Conservation (phyloP, 2,888 invertebrate species). For the Oxycera nigricornis region DNA sequence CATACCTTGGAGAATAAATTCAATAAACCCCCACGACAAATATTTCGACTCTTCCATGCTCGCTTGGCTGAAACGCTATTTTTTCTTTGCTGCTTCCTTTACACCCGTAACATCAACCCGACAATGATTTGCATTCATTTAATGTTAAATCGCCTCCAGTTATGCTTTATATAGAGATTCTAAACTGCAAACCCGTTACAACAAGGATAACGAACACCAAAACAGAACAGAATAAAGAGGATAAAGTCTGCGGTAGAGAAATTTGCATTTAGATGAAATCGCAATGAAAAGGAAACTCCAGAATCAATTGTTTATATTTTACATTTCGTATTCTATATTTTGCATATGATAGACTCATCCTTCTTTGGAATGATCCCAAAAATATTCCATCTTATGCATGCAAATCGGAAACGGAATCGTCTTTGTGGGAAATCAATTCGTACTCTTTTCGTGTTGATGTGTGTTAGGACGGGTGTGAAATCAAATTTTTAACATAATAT, state of each 20-base stretch:
- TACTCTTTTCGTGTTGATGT: no score
- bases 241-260: background rate
- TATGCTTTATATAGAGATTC: constrained; percentile 2
- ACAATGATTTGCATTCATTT: constrained; percentile 19
- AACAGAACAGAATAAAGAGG: background rate
- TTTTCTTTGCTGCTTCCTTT: background rate
- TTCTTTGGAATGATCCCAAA: background rate
- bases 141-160: constrained; percentile 4
- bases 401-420: no score
- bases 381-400: background rate
- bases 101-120: background rate
- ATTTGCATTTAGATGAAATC: constrained; percentile 36
- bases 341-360: constrained; percentile 4
- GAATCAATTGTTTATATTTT: constrained; percentile 25
- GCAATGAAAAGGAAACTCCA: constrained; percentile 18
- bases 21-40: no score
- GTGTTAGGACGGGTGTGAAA: no score
- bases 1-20: no score
- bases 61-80: no score
- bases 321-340: constrained; percentile 18
- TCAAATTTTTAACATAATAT: no score
- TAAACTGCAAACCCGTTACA: background rate
- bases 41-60: no score
- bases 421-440: no score
- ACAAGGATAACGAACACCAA: background rate